Base-by-base conservation (phyloP, 2,888 invertebrate species). In the Cylindroiulus punctatus region DNA sequence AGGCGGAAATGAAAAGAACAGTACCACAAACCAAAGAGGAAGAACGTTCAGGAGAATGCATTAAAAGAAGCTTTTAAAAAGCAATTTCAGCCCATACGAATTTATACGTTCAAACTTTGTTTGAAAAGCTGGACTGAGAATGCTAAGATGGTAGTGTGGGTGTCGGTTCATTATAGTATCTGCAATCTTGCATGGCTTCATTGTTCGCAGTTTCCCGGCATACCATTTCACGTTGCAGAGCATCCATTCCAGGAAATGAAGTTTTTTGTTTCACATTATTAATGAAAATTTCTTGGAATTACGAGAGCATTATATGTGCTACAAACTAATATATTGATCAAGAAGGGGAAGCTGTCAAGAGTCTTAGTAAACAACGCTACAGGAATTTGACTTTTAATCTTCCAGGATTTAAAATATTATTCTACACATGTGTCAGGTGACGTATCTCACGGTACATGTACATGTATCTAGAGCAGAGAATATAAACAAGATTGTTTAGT, bases 41-140 rank as follows among this genome's bases (percentile, higher is more conserved):
- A 76, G 30, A 76, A 30, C 76, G 22, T 26, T 12, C 3, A 14
- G 1, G 5, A 12, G 76, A 12, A 30, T 30, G 30, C 76, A 14
- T 76, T 22, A 76, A 76, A 76, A 22, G 76, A 14, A 76, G 30
- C 76, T 76, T 65, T 65, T 76, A 76, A 76, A 76, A 52, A 30
- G 2, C 36, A 36, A 44, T 44, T 44, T 44, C 44, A 44, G 44
- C 44, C 14, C 12, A 44, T 44, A 44, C 44, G 44, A 44, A 12
- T 14, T 10, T 14, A n/a, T n/a, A 30, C 3, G 22, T 76, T 12
- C 0, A 30, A 30, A 26, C 26, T 30, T 14, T 17, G 19, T 65
- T 30, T 2, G 14, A 76, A 76, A 44, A 76, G 30, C 26, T 10
- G 30, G 30, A 76, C 22, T 76, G 30, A 76, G 26, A 26, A 76